Percentiles rank a stretch among this genome's conserved stretches.
These are phyloP conservation scores for Caenorhabditis doughertyi DNA, from an alignment of 2,888 invertebrate species.

Conservation along the genomic window DNA sequence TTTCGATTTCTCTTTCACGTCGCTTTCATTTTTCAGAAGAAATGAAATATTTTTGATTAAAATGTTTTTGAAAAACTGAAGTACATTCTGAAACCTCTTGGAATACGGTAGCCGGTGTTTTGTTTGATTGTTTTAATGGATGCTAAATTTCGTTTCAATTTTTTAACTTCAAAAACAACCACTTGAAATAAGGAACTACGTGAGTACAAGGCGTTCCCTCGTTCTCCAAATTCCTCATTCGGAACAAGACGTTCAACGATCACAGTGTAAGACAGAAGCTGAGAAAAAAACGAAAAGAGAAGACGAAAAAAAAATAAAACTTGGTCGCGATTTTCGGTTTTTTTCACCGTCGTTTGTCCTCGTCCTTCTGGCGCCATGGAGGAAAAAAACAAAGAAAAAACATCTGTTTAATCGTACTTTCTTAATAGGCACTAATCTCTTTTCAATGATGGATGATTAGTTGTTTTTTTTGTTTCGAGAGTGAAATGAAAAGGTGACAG, in stretches of 20 bases:
- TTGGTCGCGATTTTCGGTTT: conserved; percentile 46
- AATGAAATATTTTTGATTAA: conserved; percentile 41
- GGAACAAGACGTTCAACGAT: conserved; percentile 40
- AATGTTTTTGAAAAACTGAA: neutral
- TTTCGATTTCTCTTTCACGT: conserved; percentile 2
- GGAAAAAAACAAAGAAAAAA: conserved; percentile 16
- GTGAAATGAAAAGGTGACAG: conserved; percentile 11
- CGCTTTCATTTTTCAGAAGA: conserved; percentile 4
- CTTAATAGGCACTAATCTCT: neutral
- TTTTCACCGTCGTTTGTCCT: conserved; percentile 1
- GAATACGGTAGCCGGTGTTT: too few relatives aligned
- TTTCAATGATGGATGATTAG: conserved; percentile 6
- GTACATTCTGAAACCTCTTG: neutral
- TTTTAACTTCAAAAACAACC: conserved; percentile 6
- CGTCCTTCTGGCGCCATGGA: conserved; percentile 22
- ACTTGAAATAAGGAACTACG: conserved; percentile 12
- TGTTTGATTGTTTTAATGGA: too few relatives aligned
- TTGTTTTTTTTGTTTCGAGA: conserved; percentile 1
- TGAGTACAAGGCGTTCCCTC: conserved; percentile 10
- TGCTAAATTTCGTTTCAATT: too few relatives aligned
- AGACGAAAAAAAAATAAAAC: conserved; percentile 22
- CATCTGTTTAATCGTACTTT: conserved; percentile 9
- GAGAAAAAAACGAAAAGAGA: conserved; percentile 3
- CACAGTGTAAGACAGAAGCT: conserved; percentile 40
- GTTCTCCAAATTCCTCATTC: conserved; percentile 31